phyloP scores from a whole-genome alignment of 1,140 invertebrate genomes.

The Procambarus virginalis region DNA sequence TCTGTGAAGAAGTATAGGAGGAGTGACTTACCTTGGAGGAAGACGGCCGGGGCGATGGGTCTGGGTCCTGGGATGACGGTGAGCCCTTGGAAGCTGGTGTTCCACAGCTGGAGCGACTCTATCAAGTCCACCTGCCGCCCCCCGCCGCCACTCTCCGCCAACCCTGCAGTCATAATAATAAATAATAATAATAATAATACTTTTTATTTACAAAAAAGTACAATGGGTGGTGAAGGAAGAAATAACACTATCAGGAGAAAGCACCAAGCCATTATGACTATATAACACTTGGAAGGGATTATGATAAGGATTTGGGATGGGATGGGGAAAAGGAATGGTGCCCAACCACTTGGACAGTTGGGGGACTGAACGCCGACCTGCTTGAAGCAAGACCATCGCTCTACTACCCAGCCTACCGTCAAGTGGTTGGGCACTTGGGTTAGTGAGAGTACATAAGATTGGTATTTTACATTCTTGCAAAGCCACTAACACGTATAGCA shows the following conservation, averaged over 20 bases:
- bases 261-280: neutral
- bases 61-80: conserved; percentile 79
- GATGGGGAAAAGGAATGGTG: too few relatives aligned
- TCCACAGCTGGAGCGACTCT: conserved; percentile 81
- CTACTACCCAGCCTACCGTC: too few relatives aligned
- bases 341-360: too few relatives aligned
- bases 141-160: conserved; percentile 21
- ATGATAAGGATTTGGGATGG: neutral
- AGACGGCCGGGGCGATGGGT: conserved; percentile 80
- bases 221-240: neutral
- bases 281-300: neutral
- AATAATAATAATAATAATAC: neutral
- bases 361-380: too few relatives aligned
- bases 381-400: too few relatives aligned
- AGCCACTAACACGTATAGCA: too few relatives aligned
- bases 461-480: too few relatives aligned
- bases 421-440: too few relatives aligned
- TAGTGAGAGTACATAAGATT: too few relatives aligned
- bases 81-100: conserved; percentile 80
- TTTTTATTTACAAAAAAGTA: neutral
- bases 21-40: conserved; percentile 78
- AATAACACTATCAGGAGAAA: neutral
- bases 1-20: too few relatives aligned
- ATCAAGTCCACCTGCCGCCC: conserved; percentile 78
- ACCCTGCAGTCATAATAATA: conserved; percentile 26